Evolutionary conservation across 2,797 vertebrate genomes (phyloP).

Genomic region (Sciurus carolinensis): DNA sequence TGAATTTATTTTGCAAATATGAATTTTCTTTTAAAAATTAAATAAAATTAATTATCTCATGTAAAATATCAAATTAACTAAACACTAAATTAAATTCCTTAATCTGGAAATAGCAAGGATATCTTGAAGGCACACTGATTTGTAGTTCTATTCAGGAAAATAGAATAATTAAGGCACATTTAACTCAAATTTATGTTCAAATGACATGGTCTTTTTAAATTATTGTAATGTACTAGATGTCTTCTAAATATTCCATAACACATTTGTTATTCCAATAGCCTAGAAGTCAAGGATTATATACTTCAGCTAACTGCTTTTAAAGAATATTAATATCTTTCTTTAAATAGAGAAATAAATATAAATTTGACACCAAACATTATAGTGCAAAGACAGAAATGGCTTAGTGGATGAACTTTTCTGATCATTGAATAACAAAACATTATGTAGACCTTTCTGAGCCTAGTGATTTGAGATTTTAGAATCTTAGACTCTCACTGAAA

Average conservation of each 20-base stretch:
- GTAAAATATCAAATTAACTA: constrained; percentile 44
- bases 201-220: constrained; percentile 40
- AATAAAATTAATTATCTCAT: constrained; percentile 69
- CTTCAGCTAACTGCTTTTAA: constrained; percentile 38
- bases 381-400: constrained; percentile 36
- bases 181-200: constrained; percentile 60
- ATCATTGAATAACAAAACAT: constrained; percentile 11
- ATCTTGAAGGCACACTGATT: constrained; percentile 56
- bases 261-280: constrained; percentile 58
- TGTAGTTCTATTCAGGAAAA: constrained; percentile 46
- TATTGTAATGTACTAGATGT: constrained; percentile 41
- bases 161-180: constrained; percentile 59
- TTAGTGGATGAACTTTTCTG: constrained; percentile 45
- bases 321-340: constrained; percentile 47
- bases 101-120: not conserved
- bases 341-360: constrained; percentile 59
- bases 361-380: constrained; percentile 53
- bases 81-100: constrained; percentile 36
- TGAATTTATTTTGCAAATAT: constrained; percentile 55
- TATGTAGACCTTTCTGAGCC: constrained; percentile 32
- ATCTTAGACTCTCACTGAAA: constrained; percentile 40
- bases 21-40: constrained; percentile 75
- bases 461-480: constrained; percentile 53
- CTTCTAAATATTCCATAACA: constrained; percentile 64
- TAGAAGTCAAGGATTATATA: constrained; percentile 42